These are phyloP conservation scores for Scylla paramamosain DNA, from an alignment of 1,140 invertebrate species.

Conservation along the genomic window DNA sequence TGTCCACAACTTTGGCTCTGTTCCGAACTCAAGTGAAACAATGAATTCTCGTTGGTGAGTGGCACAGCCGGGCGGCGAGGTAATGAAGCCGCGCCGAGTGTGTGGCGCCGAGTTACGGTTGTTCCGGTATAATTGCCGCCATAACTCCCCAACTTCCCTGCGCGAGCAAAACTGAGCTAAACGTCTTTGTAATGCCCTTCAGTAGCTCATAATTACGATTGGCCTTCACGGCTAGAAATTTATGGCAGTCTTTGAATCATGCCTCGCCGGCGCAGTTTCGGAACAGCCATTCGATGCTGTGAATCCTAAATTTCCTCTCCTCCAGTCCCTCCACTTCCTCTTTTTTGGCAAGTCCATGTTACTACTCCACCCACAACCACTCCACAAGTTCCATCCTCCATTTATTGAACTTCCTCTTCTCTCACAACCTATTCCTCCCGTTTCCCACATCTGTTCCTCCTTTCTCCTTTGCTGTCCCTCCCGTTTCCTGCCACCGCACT, in stretches of 20 bases:
- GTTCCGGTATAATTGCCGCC: constrained; percentile 18
- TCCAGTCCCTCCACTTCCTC: background rate
- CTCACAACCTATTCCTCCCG: background rate
- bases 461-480: background rate
- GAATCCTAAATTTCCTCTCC: constrained; percentile 1
- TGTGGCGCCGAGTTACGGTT: constrained; percentile 9
- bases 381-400: background rate
- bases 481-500: background rate
- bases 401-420: background rate
- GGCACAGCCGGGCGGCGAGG: background rate
- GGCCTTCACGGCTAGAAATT: background rate
- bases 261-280: background rate
- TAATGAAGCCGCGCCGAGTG: constrained; percentile 18
- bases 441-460: background rate
- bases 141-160: constrained; percentile 8
- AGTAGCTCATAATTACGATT: background rate
- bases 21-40: constrained; percentile 12
- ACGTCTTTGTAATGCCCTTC: constrained; percentile 21
- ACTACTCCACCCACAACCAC: background rate
- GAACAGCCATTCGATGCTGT: background rate
- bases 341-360: background rate
- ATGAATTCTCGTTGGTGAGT: constrained; percentile 21
- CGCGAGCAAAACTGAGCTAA: constrained; percentile 20
- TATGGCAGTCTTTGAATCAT: background rate
- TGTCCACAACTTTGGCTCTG: background rate